Evolutionary conservation across 2,888 invertebrate genomes (phyloP).

Genomic region (Sialis fuliginosa): DNA sequence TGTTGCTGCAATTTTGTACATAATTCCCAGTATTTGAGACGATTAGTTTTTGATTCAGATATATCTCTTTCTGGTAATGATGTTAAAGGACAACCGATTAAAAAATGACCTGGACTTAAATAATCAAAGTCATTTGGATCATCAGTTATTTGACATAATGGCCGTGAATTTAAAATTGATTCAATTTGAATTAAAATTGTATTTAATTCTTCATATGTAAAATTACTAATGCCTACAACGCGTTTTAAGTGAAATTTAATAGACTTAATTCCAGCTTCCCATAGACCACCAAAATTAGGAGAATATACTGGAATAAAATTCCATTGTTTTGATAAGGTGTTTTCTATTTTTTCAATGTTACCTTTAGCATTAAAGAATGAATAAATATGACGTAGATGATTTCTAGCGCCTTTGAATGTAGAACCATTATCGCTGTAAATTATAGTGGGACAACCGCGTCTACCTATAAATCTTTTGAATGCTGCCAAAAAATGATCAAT

Average conservation of each 20-base stretch:
- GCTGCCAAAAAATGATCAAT: background rate
- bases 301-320: constrained; percentile 14
- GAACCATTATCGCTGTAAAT: constrained; percentile 14
- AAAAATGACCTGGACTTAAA: constrained; percentile 6
- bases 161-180: constrained; percentile 12
- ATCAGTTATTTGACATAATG: constrained; percentile 8
- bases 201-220: constrained; percentile 12
- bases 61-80: constrained; percentile 5
- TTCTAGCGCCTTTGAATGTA: constrained; percentile 14
- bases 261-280: constrained; percentile 14
- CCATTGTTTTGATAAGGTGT: constrained; percentile 10
- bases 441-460: background rate
- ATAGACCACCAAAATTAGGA: constrained; percentile 15
- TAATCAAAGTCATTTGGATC: constrained; percentile 2
- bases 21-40: background rate
- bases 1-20: constrained; percentile 15
- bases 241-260: constrained; percentile 14
- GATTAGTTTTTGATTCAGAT: background rate
- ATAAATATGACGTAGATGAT: constrained; percentile 8
- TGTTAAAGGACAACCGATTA: constrained; percentile 5
- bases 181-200: constrained; percentile 12
- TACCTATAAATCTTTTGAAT: background rate
- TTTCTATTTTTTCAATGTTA: background rate
- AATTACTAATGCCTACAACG: constrained; percentile 9
- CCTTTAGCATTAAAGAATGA: background rate